Conservation (phyloP, 2,113 vertebrate genomes). For the Orycteropus afer region DNA sequence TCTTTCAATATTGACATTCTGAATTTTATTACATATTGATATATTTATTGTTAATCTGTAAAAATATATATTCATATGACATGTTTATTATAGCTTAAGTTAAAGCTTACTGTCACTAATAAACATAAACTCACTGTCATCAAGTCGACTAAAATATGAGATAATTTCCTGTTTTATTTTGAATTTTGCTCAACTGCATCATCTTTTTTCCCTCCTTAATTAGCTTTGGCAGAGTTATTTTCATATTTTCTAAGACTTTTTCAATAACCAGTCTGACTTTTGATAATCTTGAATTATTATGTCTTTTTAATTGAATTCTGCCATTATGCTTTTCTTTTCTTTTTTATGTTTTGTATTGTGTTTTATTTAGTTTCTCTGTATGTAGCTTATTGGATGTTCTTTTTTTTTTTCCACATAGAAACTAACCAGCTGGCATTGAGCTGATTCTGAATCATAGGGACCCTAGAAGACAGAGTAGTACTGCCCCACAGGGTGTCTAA, state of each 20-base stretch:
- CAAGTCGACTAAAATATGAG: background rate
- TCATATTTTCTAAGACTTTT: background rate
- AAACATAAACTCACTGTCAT: too few species aligned
- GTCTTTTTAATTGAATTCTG: background rate
- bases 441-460: too few species aligned
- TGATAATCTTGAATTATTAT: background rate
- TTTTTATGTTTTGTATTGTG: background rate
- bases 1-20: background rate
- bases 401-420: too few species aligned
- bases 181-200: background rate
- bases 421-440: too few species aligned
- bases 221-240: background rate
- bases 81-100: background rate
- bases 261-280: background rate
- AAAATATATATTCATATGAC: background rate
- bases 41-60: background rate
- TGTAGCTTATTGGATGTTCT: too few species aligned
- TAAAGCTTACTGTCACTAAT: too few species aligned
- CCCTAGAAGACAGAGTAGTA: too few species aligned
- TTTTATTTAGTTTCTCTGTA: background rate
- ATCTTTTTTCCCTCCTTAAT: background rate
- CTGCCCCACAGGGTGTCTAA: too few species aligned
- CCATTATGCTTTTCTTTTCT: background rate
- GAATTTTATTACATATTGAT: background rate
- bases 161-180: background rate